Evolutionary conservation across 1,140 invertebrate genomes (phyloP), one percentile per base, ranked within the genome.

Genomic region (Drosophila asahinai): DNA sequence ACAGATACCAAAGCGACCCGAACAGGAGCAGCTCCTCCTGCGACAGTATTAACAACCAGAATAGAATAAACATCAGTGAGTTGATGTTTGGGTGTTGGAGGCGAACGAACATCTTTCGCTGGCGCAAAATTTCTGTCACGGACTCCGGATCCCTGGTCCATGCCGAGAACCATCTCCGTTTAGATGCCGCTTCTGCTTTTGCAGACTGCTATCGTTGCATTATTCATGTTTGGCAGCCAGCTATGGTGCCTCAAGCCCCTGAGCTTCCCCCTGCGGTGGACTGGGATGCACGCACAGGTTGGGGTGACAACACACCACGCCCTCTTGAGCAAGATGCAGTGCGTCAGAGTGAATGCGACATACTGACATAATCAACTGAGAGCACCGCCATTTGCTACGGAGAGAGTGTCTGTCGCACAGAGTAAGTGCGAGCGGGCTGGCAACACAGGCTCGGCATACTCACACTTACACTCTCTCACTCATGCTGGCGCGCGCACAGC

Each of bases 151-250:
- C 43, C 70, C 59, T 22, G 48, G 27, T 52, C 45, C 38, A 48
- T 54, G 42, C 60, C 48, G 36, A 42, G 61, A 47, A 43, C 61
- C 62, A 70, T 52, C 36, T 67, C 33, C 22, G 59, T 30, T 60
- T 40, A 54, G 11, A 67, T 45, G 43, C 30, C 17, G 55, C 30
- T 48, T 38, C 42, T 38, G 55, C 42, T 51, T 48, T 40, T 64
- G 48, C 47, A 62, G 67, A 72, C 27, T 83, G 59, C 70, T 81
- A 74, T 65, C 84, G 78, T 74, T 86, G 82, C 83, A 86, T 80
- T 83, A 86, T 86, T 86, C 80, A 86, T 80, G 83, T 86, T 87
- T 80, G 80, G 80, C 83, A 76, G 70, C 68, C 79, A 74, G 83
- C 75, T 80, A 75, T 70, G 72, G 62, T 61, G 61, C 72, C 54